Evolutionary conservation across 64 coral and sea anemone genomes (phyloP), one percentile per base, ranked within the genome.

Genomic region (Pachyseris speciosa): DNA sequence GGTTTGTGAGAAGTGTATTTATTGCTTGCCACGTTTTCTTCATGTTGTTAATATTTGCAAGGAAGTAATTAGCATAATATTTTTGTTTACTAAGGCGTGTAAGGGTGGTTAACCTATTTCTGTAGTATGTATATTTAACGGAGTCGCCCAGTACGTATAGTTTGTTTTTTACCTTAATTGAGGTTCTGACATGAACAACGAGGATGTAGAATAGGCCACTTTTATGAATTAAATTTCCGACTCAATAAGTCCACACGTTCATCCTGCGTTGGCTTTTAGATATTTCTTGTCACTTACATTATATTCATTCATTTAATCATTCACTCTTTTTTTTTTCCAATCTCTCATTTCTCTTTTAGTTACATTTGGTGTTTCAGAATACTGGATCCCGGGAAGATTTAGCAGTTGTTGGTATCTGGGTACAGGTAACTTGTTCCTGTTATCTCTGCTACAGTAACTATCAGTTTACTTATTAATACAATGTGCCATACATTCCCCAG

Each of bases 281-380:
- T n/a, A 40, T 19, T 5, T 42, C 36, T 41, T 73, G 22, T 19
- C 10, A 42, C n/a, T 2, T 34, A 20, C 0, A 20, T 41, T 42
- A n/a, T n/a, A n/a, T n/a, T n/a, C n/a, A n/a, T n/a, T n/a, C n/a
- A n/a, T n/a, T n/a, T n/a, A n/a, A n/a, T n/a, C n/a, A n/a, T n/a
- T n/a, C n/a, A n/a, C n/a, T n/a, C n/a, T n/a, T 36, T 20, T 38
- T 72, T 11, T 37, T 72, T 72, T 20, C 19, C 20, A 22, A 39
- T 26, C 41, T 45, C 34, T 74, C 11, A 9, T 69, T 32, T 17
- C 33, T 69, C 19, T 74, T 47, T 38, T 5, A 74, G 71, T 41
- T 74, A 22, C 71, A 74, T 74, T 25, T 74, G 71, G 71, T 74
- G 20, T 74, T 74, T 25, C 16, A 74, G 7, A 45, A 74, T 40